phyloP scores from a whole-genome alignment of 2,113 vertebrate species.

The Oplegnathus fasciatus region DNA sequence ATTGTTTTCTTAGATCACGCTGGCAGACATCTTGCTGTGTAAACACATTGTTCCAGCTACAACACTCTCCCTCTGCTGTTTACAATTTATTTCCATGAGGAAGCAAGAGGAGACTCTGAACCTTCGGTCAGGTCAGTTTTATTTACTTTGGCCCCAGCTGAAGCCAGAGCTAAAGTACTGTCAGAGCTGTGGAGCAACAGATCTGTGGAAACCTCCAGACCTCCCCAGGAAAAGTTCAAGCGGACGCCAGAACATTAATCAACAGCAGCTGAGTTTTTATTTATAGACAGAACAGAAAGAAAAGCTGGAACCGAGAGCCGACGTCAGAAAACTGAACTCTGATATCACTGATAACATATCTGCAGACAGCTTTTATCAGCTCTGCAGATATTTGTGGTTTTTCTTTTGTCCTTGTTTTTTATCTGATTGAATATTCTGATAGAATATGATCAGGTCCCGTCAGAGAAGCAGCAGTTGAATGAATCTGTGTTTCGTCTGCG shows the following conservation, averaged over 20 bases:
- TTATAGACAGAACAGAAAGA: not conserved
- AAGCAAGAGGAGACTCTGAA: not conserved
- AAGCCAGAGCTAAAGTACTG: not conserved
- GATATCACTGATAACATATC: not conserved
- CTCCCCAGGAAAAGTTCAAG: not conserved
- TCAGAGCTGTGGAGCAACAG: not conserved
- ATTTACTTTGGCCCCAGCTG: conserved; percentile 2
- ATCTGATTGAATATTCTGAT: not conserved
- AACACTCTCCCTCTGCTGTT: not conserved
- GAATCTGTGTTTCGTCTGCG: not conserved
- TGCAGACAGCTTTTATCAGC: not conserved
- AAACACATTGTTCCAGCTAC: not conserved
- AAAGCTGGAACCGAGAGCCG: not conserved
- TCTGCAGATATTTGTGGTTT: not conserved
- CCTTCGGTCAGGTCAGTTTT: not conserved
- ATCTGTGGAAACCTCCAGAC: not conserved
- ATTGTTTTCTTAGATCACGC: not conserved
- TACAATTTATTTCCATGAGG: not conserved
- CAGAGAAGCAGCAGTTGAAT: not conserved
- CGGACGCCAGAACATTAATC: too few relatives aligned
- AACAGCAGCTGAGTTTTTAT: not conserved
- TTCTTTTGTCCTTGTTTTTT: not conserved
- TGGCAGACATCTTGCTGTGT: not conserved
- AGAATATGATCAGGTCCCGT: not conserved
- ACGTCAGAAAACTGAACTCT: not conserved